These are phyloP conservation scores for Epinotia nisella DNA, from an alignment of 2,888 invertebrate species.

Conservation along the genomic window DNA sequence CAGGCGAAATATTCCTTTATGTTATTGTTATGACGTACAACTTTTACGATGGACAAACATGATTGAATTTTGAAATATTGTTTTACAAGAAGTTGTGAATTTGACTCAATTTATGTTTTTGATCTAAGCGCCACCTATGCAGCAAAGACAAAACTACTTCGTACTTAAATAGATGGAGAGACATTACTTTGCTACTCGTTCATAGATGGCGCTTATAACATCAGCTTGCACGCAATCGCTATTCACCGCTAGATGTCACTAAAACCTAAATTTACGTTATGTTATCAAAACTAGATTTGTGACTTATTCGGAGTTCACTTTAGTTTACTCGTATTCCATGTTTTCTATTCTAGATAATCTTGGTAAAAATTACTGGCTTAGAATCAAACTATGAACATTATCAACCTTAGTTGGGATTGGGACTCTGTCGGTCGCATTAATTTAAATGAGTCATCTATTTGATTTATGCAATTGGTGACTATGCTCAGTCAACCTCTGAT, in stretches of 20 bases:
- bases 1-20: not conserved
- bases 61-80: not conserved
- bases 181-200: slow-evolving; percentile 41
- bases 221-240: not conserved
- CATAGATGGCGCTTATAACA: slow-evolving; percentile 44
- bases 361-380: not conserved
- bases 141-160: not conserved
- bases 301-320: not conserved
- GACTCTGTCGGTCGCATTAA: not conserved
- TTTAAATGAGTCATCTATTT: slow-evolving; percentile 19
- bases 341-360: not conserved
- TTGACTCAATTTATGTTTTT: not conserved
- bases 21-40: not conserved
- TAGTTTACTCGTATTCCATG: not conserved
- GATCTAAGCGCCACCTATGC: slow-evolving; percentile 11
- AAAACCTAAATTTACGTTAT: not conserved
- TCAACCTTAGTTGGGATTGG: not conserved
- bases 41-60: not conserved
- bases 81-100: too few species aligned
- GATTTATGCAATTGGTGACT: slow-evolving; percentile 26
- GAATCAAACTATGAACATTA: not conserved
- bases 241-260: slow-evolving; percentile 28
- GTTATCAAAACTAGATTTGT: not conserved
- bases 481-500: slow-evolving; percentile 9
- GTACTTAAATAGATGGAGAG: not conserved